A percentile compares a stretch with the other conserved stretches of the same genome.
Conservation (phyloP, 2,888 invertebrate genomes). For the Diadegma fenestrale region DNA sequence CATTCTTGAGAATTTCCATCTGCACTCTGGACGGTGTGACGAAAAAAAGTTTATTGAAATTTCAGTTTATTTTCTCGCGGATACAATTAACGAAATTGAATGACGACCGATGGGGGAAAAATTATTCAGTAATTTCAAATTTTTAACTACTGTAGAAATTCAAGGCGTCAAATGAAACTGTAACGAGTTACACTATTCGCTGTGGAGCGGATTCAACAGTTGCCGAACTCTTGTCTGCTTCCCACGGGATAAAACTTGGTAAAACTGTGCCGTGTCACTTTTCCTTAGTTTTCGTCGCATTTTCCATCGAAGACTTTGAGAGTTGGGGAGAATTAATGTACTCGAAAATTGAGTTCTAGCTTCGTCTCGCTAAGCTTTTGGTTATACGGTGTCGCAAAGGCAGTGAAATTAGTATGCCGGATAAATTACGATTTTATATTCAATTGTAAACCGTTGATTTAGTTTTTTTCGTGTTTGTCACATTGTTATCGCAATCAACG, state of each 20-base stretch:
- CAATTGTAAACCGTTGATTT: background rate
- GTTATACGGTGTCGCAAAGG: background rate
- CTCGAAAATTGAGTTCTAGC: background rate
- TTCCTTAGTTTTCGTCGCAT: background rate
- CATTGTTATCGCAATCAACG: background rate
- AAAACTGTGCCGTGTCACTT: slow-evolving; percentile 15
- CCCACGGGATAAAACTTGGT: slow-evolving; percentile 4
- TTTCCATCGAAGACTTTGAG: background rate
- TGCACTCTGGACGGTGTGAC: background rate
- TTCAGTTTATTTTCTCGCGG: background rate
- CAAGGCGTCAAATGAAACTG: background rate
- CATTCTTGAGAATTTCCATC: background rate
- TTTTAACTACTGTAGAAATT: background rate
- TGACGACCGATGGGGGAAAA: background rate
- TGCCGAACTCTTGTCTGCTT: slow-evolving; percentile 4
- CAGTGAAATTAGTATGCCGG: background rate
- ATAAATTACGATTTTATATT: background rate
- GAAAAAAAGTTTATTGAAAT: background rate
- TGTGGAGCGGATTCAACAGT: background rate
- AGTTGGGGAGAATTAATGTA: background rate
- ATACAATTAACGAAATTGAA: background rate
- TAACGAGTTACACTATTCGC: slow-evolving; percentile 5
- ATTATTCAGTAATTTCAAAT: background rate
- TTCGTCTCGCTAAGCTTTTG: background rate
- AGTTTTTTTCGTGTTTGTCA: background rate